Conservation (phyloP, 2,113 vertebrate species). For the Mugil cephalus region DNA sequence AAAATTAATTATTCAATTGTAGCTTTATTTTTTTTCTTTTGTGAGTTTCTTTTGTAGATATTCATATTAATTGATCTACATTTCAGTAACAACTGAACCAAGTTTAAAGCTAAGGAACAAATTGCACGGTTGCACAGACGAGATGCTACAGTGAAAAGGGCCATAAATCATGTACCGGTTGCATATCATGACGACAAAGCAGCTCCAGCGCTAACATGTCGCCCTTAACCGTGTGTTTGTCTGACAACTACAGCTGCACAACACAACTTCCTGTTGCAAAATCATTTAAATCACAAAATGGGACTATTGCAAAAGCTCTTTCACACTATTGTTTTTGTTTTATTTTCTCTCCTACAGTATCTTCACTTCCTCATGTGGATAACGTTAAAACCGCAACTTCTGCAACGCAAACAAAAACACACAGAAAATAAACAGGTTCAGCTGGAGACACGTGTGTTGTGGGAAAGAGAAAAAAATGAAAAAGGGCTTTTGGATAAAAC, state of each 20-base stretch:
- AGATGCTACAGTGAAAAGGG: conserved; percentile 36
- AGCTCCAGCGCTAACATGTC: conserved; percentile 4
- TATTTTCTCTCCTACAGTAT: conserved; percentile 58
- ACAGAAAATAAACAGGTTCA: conserved; percentile 31
- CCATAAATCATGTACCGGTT: conserved; percentile 49
- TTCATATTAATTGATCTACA: conserved; percentile 72
- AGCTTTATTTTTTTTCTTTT: conserved; percentile 32
- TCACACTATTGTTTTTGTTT: conserved; percentile 52
- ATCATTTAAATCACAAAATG: conserved; percentile 61
- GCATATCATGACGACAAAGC: conserved; percentile 28
- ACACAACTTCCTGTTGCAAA: conserved; percentile 72
- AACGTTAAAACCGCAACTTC: conserved; percentile 82
- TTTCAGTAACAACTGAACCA: no score
- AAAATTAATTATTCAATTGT: conserved; percentile 56
- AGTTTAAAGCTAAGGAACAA: conserved; percentile 54
- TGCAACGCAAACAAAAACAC: conserved; percentile 67
- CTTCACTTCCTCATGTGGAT: conserved; percentile 82
- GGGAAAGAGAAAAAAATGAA: conserved; percentile 10
- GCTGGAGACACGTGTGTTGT: background rate
- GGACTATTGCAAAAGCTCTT: conserved; percentile 66
- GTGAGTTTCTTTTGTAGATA: no score
- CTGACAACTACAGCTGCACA: conserved; percentile 46
- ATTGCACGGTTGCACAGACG: conserved; percentile 48
- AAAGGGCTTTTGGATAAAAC: background rate
- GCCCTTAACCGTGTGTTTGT: conserved; percentile 24